Evolutionary conservation across 2,888 invertebrate genomes (phyloP), one percentile per base, ranked within the genome.

Genomic region (Mythimna pallens): DNA sequence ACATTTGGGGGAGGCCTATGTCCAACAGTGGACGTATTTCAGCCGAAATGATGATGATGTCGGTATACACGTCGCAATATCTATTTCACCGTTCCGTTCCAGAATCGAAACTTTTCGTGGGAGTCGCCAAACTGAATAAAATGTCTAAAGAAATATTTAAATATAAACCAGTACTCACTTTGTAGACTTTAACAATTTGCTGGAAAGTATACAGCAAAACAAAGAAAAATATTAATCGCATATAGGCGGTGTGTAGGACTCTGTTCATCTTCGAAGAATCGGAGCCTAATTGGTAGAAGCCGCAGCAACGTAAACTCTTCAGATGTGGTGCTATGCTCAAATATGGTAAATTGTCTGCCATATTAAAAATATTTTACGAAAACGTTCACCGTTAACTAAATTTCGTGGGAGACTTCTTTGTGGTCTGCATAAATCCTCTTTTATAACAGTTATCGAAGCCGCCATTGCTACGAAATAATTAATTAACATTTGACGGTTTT

Each of bases 171-270:
- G 50, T 70, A 82, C 78, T 83, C 89, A 93, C 93, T 87, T 92
- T 82, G 79, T 90, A 89, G 72, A 93, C 84, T 77, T 91, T 89
- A 4, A 93, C 70, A 6, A 89, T 87, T 80, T 93, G 92, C 74
- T 93, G 92, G 22, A 85, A 36, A 4, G 88, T 90, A 71, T 90
- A 93, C 6, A 93, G 25, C 20, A 88, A 65, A 58, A 90, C 82
- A 20, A 90, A 81, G 57, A 72, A 73, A n/a, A 92, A 82, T 57
- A 88, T 82, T 17, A 88, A 62, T 17, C 77, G 59, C 88, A 89
- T 92, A 68, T 90, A 93, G 20, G 86, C 71, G 4, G 76, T 81
- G 65, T 93, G 91, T 10, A 92, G 52, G 36, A 73, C 63, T 87
- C 73, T 88, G 52, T 81, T 75, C 4, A 77, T 65, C 76, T 85